These are phyloP conservation scores for Botia kubotai DNA, from an alignment of 2,797 vertebrate species.

Conservation along the genomic window DNA sequence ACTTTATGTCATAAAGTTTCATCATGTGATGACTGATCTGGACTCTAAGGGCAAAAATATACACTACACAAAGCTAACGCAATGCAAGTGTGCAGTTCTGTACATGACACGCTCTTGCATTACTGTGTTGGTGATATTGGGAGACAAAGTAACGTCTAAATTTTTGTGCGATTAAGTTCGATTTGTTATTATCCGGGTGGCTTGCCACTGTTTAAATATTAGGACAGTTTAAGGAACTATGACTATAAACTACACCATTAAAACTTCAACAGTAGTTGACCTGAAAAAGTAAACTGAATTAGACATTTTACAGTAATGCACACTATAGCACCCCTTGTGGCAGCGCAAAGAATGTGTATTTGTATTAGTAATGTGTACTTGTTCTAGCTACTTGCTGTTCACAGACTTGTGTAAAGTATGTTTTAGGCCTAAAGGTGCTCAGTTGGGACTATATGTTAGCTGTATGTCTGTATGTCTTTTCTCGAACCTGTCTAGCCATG, in stretches of 20 bases:
- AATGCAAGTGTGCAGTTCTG: not conserved
- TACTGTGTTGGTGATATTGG: not conserved
- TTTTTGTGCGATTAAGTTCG: too few relatives aligned
- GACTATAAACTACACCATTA: not conserved
- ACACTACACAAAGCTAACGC: not conserved
- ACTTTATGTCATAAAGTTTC: not conserved
- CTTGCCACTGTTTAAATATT: too few relatives aligned
- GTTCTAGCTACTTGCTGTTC: not conserved
- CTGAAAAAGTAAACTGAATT: not conserved
- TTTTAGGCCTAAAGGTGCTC: constrained; percentile 1
- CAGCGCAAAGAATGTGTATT: not conserved
- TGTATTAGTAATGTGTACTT: not conserved
- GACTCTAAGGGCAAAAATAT: not conserved
- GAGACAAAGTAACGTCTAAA: too few relatives aligned
- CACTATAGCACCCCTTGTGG: not conserved
- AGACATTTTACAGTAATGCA: not conserved
- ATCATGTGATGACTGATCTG: not conserved
- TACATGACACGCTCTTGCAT: not conserved
- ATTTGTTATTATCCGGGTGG: not conserved
- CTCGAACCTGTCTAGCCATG: constrained; percentile 12
- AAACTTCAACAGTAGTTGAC: not conserved
- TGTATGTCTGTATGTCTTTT: not conserved
- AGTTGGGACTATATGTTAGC: not conserved
- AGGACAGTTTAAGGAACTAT: not conserved
- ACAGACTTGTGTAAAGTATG: not conserved